These are phyloP conservation scores for Petrocephalus sullivani DNA, from an alignment of 2,797 vertebrate species.

Conservation along the genomic window DNA sequence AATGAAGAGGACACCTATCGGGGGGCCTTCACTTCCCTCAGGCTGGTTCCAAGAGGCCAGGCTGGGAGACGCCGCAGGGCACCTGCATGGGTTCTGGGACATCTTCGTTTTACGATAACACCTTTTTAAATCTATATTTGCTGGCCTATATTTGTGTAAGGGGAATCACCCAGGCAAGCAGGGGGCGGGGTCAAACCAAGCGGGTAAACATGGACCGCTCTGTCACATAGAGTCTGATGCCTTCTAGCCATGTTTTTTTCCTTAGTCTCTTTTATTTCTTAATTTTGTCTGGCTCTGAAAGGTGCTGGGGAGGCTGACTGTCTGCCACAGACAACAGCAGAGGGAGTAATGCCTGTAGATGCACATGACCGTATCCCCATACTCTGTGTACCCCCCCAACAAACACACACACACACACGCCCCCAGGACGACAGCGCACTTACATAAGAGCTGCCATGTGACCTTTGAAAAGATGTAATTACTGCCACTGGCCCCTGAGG, in stretches of 20 bases:
- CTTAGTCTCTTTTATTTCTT: background rate
- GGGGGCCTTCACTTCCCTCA: background rate
- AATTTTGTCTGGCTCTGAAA: background rate
- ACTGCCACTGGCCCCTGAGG: conserved; percentile 29
- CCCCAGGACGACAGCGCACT: conserved; percentile 5
- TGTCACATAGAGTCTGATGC: background rate
- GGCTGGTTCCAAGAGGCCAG: background rate
- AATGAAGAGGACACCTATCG: background rate
- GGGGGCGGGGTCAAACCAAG: background rate
- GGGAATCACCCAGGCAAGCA: background rate
- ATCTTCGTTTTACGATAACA: background rate
- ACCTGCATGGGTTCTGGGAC: background rate
- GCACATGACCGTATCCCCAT: background rate
- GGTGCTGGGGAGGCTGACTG: background rate
- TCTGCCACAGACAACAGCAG: background rate
- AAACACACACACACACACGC: background rate
- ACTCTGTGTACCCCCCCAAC: background rate
- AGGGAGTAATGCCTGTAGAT: background rate
- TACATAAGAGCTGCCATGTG: conserved; percentile 37
- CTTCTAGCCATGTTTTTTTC: background rate
- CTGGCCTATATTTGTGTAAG: background rate
- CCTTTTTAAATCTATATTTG: background rate
- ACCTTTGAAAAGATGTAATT: conserved; percentile 48
- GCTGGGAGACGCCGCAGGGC: background rate
- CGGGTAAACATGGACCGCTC: background rate